Conservation (phyloP, 2,797 vertebrate species). For the Sebastolobus alascanus region DNA sequence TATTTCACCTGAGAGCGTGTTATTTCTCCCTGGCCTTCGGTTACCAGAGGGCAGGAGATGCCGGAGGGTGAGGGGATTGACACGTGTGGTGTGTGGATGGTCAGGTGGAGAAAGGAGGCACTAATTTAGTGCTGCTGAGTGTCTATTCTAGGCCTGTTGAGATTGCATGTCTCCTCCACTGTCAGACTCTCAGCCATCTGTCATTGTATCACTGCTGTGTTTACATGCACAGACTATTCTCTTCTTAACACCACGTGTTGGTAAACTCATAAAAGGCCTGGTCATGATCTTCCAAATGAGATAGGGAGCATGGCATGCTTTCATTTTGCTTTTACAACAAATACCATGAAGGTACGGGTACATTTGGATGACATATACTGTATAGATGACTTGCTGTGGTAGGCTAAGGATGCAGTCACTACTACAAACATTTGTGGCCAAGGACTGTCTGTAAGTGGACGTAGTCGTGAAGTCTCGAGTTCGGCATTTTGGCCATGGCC, state of each 20-base stretch:
- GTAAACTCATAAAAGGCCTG: slow-evolving; percentile 10
- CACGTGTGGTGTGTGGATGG: slow-evolving; percentile 57
- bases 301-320: background rate
- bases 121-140: slow-evolving; percentile 52
- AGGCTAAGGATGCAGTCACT: background rate
- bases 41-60: slow-evolving; percentile 57
- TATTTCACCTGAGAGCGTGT: slow-evolving; percentile 39
- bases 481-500: too few relatives aligned
- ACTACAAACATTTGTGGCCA: background rate
- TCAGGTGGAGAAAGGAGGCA: slow-evolving; percentile 67
- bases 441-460: too few relatives aligned
- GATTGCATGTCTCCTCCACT: slow-evolving; percentile 52
- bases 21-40: slow-evolving; percentile 50
- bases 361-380: background rate
- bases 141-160: slow-evolving; percentile 67
- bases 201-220: slow-evolving; percentile 52
- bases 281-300: background rate
- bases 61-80: slow-evolving; percentile 60
- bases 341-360: background rate
- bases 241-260: slow-evolving; percentile 20
- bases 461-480: too few relatives aligned
- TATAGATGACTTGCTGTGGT: background rate
- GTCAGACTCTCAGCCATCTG: slow-evolving; percentile 50
- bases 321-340: background rate
- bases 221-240: slow-evolving; percentile 34